A percentile compares a stretch with the other conserved stretches of the same genome.
phyloP scores from a whole-genome alignment of 2,113 vertebrate genomes.

The Noturus placidus region DNA sequence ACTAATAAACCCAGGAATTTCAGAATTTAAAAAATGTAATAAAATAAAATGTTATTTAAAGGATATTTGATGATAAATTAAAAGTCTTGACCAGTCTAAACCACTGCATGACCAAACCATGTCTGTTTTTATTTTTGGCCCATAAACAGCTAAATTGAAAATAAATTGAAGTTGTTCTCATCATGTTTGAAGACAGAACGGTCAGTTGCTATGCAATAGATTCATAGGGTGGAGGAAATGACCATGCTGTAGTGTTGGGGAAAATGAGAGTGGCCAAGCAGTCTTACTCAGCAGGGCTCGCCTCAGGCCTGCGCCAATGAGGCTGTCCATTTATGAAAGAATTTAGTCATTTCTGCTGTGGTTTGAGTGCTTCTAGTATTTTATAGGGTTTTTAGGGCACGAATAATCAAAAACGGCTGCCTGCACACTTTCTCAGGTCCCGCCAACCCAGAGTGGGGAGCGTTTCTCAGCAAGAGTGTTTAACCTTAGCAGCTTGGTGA shows the following conservation, averaged over 20 bases:
- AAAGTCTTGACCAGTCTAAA: background rate
- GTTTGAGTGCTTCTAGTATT: slow-evolving; percentile 71
- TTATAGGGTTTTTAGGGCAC: slow-evolving; percentile 74
- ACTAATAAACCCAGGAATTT: slow-evolving; percentile 12
- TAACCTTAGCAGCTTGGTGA: slow-evolving; percentile 30
- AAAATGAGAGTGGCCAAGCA: slow-evolving; percentile 30
- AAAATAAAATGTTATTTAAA: slow-evolving; percentile 16
- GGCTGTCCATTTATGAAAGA: slow-evolving; percentile 71
- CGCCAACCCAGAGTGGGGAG: slow-evolving; percentile 8
- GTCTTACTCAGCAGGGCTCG: slow-evolving; percentile 51
- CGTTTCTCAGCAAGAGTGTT: slow-evolving; percentile 32
- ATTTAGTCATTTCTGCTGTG: slow-evolving; percentile 75
- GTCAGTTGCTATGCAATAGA: slow-evolving; percentile 54
- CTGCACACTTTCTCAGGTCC: slow-evolving; percentile 32
- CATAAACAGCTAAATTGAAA: slow-evolving; percentile 48
- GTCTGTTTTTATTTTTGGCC: slow-evolving; percentile 30
- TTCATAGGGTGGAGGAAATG: slow-evolving; percentile 55
- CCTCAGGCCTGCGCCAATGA: slow-evolving; percentile 62
- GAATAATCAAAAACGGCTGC: slow-evolving; percentile 76
- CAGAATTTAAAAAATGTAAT: background rate
- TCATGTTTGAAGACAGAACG: slow-evolving; percentile 55
- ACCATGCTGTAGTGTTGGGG: slow-evolving; percentile 43
- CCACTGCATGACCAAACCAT: slow-evolving; percentile 5
- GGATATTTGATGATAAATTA: background rate
- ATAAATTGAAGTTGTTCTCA: slow-evolving; percentile 46